phyloP scores from a whole-genome alignment of 2,113 vertebrate genomes.

The Ctenodactylus gundi region DNA sequence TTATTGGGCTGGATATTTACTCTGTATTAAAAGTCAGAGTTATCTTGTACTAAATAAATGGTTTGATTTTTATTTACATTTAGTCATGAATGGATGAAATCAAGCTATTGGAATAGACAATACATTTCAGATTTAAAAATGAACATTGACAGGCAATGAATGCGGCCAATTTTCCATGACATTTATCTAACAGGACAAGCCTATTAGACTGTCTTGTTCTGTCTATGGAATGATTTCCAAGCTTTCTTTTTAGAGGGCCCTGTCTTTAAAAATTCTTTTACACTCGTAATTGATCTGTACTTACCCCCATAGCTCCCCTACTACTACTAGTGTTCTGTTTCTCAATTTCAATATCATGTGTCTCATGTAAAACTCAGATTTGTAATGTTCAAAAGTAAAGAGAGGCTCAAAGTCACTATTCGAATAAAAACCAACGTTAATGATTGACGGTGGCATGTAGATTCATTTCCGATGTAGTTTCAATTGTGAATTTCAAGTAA shows the following conservation, averaged over 20 bases:
- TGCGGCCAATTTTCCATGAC: constrained; percentile 31
- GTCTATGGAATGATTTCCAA: constrained; percentile 28
- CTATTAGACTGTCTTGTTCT: constrained; percentile 51
- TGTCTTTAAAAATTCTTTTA: constrained; percentile 43
- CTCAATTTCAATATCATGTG: constrained; percentile 28
- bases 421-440: constrained; percentile 28
- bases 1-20: background rate
- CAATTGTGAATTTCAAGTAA: constrained; percentile 49
- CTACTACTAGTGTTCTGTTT: background rate
- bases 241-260: background rate
- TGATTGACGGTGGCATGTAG: background rate
- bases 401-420: background rate
- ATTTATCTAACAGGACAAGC: constrained; percentile 53
- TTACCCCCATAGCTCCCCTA: constrained; percentile 39
- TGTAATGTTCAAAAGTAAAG: background rate
- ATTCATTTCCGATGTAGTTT: background rate
- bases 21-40: background rate
- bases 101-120: constrained; percentile 49
- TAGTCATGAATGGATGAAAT: constrained; percentile 57
- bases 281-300: background rate
- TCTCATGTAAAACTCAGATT: constrained; percentile 24
- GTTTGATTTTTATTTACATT: constrained; percentile 52
- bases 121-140: constrained; percentile 55
- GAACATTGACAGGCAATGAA: constrained; percentile 48
- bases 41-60: constrained; percentile 33